These are phyloP conservation scores for Hemiprocne comata DNA, from an alignment of 2,113 vertebrate species.

Conservation along the genomic window DNA sequence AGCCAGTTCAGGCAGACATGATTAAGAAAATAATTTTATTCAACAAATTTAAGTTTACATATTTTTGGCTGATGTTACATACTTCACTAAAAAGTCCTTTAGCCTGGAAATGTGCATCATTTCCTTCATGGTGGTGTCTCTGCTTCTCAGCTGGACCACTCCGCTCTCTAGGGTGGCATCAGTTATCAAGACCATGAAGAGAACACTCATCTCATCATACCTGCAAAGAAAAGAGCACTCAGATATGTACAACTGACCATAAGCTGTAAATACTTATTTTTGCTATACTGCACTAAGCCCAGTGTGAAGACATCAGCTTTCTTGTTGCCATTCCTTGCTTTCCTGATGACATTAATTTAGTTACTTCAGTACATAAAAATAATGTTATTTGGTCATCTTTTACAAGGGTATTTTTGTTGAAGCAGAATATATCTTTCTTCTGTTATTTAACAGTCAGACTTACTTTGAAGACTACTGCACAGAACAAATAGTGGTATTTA, in stretches of 20 bases:
- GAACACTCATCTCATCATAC: slow-evolving; percentile 96
- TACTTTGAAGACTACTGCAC: not conserved
- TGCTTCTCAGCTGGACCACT: slow-evolving; percentile 87
- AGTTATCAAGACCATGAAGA: slow-evolving; percentile 86
- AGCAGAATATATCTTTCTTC: not conserved
- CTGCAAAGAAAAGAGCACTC: slow-evolving; percentile 68
- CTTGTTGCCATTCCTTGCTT: not conserved
- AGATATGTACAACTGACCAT: not conserved
- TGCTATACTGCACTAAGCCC: not conserved
- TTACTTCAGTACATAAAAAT: not conserved
- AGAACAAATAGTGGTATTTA: not conserved
- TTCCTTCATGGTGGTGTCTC: slow-evolving; percentile 93
- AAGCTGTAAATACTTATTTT: not conserved
- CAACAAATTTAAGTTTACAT: slow-evolving; percentile 29
- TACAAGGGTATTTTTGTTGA: not conserved
- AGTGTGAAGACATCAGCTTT: not conserved
- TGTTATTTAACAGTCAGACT: not conserved
- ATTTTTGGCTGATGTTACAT: slow-evolving; percentile 82
- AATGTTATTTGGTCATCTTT: not conserved
- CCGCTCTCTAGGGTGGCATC: slow-evolving; percentile 91
- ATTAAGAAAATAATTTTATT: slow-evolving; percentile 67
- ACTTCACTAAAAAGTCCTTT: slow-evolving; percentile 85
- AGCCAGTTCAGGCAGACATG: not conserved
- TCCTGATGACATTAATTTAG: not conserved
- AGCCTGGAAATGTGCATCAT: slow-evolving; percentile 93